Evolutionary conservation across 2,888 invertebrate species (phyloP), one percentile per base, ranked within the genome.

Genomic region (Protula sp.): DNA sequence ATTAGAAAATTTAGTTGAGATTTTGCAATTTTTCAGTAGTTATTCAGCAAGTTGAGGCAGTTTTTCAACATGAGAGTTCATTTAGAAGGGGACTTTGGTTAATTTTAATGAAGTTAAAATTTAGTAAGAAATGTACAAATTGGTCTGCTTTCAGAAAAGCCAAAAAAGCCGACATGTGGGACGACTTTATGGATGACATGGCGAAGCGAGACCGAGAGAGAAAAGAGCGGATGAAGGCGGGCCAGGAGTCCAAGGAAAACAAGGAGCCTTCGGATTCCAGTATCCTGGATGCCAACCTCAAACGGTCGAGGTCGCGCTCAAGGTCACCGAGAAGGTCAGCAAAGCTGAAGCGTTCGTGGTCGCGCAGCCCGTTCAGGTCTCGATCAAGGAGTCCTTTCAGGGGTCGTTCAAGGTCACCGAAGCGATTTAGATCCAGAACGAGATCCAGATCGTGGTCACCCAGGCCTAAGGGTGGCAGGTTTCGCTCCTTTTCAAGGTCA

Each of bases 101-200:
- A 24, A 4, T 26, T 47, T 3, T 47, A n/a, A n/a, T n/a, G n/a
- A n/a, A 28, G 27, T 24, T 53, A 27, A 22, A 22, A 22, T 29
- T 29, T 24, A 29, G 14, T 54, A 9, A 45, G 28, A 2, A 2
- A 26, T 54, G 53, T 3, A 56, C 22, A 26, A 56, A 48, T 29
- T 1, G 29, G 22, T n/a, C n/a, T 31, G 47, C 28, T 28, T 2
- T 31, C 28, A 1, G 19, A 22, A 27, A 47, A 38, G 26, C 54
- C 24, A 14, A 14, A 3, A 27, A 30, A 24, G 19, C 31, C 50
- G 45, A 45, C 38, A 47, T 30, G 29, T 30, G n/a, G 24, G 22
- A 28, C 31, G 74, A 75, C 59, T 68, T 69, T 5, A 47, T 73
- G 55, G 69, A 72, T 58, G 73, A 73, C 54, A 74, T 74, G 66